A percentile compares a stretch with the other conserved stretches of the same genome.
These are phyloP conservation scores for Parnassius orleans DNA, from an alignment of 2,888 invertebrate species.

Conservation along the genomic window DNA sequence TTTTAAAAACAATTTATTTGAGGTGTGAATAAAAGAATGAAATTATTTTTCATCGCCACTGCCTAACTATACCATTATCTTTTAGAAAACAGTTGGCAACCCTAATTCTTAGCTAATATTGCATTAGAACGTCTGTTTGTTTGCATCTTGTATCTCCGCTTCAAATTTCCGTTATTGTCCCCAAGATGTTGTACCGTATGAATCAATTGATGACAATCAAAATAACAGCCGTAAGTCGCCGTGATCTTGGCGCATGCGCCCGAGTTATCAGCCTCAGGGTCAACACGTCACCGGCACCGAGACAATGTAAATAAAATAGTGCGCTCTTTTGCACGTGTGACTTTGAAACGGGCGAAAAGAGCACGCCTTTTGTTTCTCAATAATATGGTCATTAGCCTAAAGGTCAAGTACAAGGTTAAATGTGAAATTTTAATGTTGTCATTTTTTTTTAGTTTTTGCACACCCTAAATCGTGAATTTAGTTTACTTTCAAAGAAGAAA, in stretches of 20 bases:
- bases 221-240: slow-evolving; percentile 44
- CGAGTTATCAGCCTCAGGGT: slow-evolving; percentile 43
- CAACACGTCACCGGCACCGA: slow-evolving; percentile 42
- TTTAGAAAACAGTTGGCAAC: too few species aligned
- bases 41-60: too few species aligned
- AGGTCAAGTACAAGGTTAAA: background rate
- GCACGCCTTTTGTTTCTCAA: background rate
- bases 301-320: slow-evolving; percentile 34
- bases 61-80: too few species aligned
- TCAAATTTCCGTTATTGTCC: slow-evolving; percentile 5
- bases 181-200: slow-evolving; percentile 21
- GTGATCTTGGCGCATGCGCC: slow-evolving; percentile 47
- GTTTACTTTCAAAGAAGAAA: too few species aligned
- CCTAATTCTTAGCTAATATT: too few species aligned
- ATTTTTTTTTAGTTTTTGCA: too few species aligned
- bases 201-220: slow-evolving; percentile 51
- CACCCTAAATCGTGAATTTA: too few species aligned
- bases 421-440: too few species aligned
- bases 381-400: background rate
- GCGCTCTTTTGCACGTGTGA: slow-evolving; percentile 21
- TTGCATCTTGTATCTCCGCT: slow-evolving; percentile 8
- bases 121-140: slow-evolving; percentile 3
- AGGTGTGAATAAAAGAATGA: too few species aligned
- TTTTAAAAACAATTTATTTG: too few species aligned
- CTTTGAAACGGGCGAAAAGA: background rate